These are phyloP conservation scores for Elephas maximus DNA, from an alignment of 2,113 vertebrate species.

Conservation along the genomic window DNA sequence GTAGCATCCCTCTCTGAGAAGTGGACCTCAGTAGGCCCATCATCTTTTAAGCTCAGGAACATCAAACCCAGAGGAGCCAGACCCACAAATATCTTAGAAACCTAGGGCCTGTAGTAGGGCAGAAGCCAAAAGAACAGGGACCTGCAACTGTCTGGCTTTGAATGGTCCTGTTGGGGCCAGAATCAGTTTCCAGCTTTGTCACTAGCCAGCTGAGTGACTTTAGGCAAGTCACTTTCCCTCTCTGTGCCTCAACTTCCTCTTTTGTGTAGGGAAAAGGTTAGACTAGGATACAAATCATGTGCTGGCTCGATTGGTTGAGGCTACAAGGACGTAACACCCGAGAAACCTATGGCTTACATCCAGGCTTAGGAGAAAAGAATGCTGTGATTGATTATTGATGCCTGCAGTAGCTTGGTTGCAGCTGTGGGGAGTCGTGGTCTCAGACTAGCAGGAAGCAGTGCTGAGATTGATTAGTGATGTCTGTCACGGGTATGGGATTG, in stretches of 20 bases:
- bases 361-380: neutral
- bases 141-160: neutral
- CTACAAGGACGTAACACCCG: neutral
- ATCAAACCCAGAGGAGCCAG: neutral
- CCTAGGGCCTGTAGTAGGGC: neutral
- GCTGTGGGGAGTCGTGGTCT: neutral
- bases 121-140: neutral
- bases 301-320: neutral
- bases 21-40: neutral
- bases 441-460: neutral
- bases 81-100: neutral
- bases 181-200: neutral
- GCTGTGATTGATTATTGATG: neutral
- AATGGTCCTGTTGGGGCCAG: neutral
- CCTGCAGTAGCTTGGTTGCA: neutral
- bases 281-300: neutral
- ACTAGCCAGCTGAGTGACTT: neutral
- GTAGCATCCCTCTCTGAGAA: neutral
- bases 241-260: neutral
- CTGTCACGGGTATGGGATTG: neutral
- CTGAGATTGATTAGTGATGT: neutral
- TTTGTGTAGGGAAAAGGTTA: neutral
- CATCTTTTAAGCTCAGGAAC: neutral
- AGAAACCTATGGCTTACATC: neutral
- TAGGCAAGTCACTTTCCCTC: neutral